Conservation (phyloP, 1,140 invertebrate genomes). For the Pseudomyrmex concolor region DNA sequence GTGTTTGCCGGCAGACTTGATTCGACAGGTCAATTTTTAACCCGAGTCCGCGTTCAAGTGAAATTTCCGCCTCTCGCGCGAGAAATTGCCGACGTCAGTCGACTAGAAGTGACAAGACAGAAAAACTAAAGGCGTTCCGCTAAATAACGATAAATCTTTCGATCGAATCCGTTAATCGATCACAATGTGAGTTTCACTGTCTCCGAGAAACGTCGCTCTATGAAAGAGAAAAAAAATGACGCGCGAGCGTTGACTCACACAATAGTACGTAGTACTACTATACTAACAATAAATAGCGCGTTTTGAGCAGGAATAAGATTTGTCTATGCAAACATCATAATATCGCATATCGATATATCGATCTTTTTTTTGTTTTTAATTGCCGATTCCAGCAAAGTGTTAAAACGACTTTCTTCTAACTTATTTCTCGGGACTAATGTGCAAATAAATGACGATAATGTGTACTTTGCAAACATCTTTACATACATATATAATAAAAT, state of each 20-base stretch:
- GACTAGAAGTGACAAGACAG: not conserved
- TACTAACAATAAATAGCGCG: no score
- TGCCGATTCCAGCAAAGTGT: no score
- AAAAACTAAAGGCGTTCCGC: slow-evolving; percentile 3
- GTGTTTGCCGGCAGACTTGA: not conserved
- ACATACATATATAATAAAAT: not conserved
- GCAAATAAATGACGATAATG: slow-evolving; percentile 7
- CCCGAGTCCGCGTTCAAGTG: not conserved
- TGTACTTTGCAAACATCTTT: no score
- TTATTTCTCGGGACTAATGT: no score
- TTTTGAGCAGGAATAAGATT: no score
- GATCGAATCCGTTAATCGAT: slow-evolving; percentile 16
- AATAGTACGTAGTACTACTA: no score
- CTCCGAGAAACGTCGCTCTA: not conserved
- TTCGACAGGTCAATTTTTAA: slow-evolving; percentile 6
- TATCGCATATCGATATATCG: no score
- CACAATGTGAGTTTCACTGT: not conserved
- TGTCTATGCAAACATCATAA: no score
- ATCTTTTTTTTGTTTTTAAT: no score
- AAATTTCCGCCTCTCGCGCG: not conserved
- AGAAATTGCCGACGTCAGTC: slow-evolving; percentile 24
- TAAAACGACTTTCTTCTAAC: no score
- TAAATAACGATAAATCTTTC: slow-evolving; percentile 45
- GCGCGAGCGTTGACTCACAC: not conserved
- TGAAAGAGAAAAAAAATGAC: not conserved